Evolutionary conservation across 1,140 invertebrate genomes (phyloP).

Genomic region (Drosophila bocki): DNA sequence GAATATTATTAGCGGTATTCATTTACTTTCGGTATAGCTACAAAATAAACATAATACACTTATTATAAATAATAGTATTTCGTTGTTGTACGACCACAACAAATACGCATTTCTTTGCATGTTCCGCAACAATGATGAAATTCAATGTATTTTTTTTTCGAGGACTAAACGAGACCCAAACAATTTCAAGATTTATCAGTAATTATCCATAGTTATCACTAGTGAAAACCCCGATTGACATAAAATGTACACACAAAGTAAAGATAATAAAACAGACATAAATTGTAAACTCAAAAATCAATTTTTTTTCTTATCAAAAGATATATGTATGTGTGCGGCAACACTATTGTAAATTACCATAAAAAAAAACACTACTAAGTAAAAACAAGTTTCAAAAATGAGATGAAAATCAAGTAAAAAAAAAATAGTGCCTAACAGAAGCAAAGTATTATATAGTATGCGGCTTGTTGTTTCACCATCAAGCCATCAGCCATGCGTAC

Average conservation of each 20-base stretch:
- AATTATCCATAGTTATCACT: conserved; percentile 4
- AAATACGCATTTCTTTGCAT: conserved; percentile 70
- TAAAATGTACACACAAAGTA: conserved; percentile 12
- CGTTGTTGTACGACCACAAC: conserved; percentile 72
- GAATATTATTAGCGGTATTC: conserved; percentile 32
- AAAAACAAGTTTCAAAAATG: conserved; percentile 11
- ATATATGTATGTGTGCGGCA: neutral
- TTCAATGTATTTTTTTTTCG: neutral
- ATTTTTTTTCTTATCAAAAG: neutral
- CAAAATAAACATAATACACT: conserved; percentile 49
- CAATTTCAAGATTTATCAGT: conserved; percentile 6
- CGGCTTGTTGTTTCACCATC: conserved; percentile 16
- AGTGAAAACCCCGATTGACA: conserved; percentile 9
- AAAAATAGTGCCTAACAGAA: conserved; percentile 77
- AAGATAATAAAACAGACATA: conserved; percentile 8
- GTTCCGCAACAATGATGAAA: conserved; percentile 35
- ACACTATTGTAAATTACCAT: conserved; percentile 15
- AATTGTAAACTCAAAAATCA: conserved; percentile 1
- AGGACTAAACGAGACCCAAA: conserved; percentile 7
- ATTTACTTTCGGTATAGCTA: conserved; percentile 34
- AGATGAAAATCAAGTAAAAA: conserved; percentile 26
- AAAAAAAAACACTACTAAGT: neutral
- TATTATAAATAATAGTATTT: conserved; percentile 77
- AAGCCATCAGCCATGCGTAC: conserved; percentile 25
- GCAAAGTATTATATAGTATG: conserved; percentile 57